These are phyloP conservation scores for Lycia hirtaria DNA, from an alignment of 2,888 invertebrate species.

Conservation along the genomic window DNA sequence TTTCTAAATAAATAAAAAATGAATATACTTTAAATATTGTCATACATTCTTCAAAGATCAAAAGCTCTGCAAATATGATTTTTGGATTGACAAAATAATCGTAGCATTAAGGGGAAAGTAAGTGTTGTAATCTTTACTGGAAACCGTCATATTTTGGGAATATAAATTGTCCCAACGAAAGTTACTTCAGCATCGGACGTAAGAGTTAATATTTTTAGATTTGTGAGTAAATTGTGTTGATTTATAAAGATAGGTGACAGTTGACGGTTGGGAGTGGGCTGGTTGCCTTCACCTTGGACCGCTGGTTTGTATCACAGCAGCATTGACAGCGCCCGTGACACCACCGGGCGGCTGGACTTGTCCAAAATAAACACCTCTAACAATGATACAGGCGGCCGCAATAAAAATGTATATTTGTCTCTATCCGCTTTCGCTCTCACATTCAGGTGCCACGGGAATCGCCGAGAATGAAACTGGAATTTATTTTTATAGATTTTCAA, in stretches of 20 bases:
- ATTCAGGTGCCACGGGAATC: conserved; percentile 45
- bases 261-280: conserved; percentile 54
- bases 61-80: conserved; percentile 12
- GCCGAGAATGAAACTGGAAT: conserved; percentile 45
- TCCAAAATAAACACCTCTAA: conserved; percentile 75
- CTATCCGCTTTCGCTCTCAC: conserved; percentile 49
- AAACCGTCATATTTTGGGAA: conserved; percentile 9
- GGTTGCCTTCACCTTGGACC: conserved; percentile 80
- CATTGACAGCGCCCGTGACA: conserved; percentile 79
- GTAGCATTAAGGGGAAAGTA: conserved; percentile 2
- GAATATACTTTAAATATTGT: conserved; percentile 3
- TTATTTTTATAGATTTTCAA: neutral
- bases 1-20: neutral
- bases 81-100: conserved; percentile 20
- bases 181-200: conserved; percentile 10
- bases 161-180: conserved; percentile 5
- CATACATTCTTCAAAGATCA: conserved; percentile 35
- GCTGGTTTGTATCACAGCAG: conserved; percentile 73
- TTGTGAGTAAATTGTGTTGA: conserved; percentile 60
- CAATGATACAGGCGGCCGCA: conserved; percentile 66
- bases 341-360: conserved; percentile 52
- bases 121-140: conserved; percentile 11
- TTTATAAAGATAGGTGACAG: conserved; percentile 70
- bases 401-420: conserved; percentile 64
- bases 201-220: conserved; percentile 38